These are phyloP conservation scores for Drosophila greeni DNA, from an alignment of 2,888 invertebrate species.

Conservation along the genomic window DNA sequence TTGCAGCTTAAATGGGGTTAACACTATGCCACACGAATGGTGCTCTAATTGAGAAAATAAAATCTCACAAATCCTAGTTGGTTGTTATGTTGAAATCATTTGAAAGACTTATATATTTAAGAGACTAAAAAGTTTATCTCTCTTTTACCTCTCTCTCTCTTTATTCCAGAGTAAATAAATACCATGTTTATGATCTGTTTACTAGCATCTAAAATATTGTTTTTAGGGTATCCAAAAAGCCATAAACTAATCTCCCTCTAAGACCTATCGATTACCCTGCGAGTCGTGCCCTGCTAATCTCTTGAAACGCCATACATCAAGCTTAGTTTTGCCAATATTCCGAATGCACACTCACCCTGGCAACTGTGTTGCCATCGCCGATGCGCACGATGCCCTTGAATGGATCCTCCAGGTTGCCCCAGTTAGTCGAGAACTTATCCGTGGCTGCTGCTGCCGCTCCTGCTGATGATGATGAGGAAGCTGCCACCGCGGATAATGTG, in stretches of 20 bases:
- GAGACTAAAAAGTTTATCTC: no score
- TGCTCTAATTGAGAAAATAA: not conserved
- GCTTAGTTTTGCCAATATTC: conserved; percentile 19
- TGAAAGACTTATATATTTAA: not conserved
- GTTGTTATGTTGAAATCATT: not conserved
- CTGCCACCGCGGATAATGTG: conserved; percentile 11
- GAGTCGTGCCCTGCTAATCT: not conserved
- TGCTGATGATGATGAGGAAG: conserved; percentile 24
- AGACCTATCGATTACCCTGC: not conserved
- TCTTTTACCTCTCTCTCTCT: no score
- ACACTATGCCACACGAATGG: conserved; percentile 11
- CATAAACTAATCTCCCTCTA: not conserved
- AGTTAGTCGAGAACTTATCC: conserved; percentile 25
- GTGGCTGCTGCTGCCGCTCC: conserved; percentile 30
- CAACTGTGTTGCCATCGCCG: conserved; percentile 76
- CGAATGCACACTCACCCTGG: conserved; percentile 66
- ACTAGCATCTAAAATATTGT: not conserved
- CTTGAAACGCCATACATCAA: not conserved
- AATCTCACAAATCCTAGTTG: not conserved
- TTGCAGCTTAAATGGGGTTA: conserved; percentile 53
- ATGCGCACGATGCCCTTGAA: conserved; percentile 74
- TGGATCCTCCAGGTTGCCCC: conserved; percentile 50
- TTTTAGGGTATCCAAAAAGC: not conserved
- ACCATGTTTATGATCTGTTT: not conserved
- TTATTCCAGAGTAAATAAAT: not conserved